Evolutionary conservation across 1,140 invertebrate species (phyloP).

Genomic region (Penaeus vannamei): DNA sequence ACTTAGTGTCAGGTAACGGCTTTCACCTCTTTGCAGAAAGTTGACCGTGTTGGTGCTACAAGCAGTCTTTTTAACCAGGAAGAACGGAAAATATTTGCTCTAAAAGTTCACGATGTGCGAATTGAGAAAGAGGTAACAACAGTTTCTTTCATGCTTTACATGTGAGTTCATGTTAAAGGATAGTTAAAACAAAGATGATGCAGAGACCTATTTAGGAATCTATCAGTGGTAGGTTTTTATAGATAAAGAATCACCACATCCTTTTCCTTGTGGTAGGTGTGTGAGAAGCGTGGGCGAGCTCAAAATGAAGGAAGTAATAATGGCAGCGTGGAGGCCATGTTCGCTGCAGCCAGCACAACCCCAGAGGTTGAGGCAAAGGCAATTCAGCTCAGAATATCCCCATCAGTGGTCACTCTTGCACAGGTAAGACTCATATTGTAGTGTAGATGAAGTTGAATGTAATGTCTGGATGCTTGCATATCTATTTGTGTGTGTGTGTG

Average conservation of each 20-base stretch:
- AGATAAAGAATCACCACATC: background rate
- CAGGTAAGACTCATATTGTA: conserved; percentile 76
- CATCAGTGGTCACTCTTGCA: conserved; percentile 84
- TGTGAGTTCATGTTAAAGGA: too few relatives aligned
- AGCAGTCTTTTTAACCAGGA: conserved; percentile 93
- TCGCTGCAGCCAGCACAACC: conserved; percentile 5
- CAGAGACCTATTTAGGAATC: background rate
- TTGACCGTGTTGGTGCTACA: conserved; percentile 87
- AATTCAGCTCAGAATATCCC: conserved; percentile 78
- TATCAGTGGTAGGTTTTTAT: background rate
- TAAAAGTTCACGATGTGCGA: conserved; percentile 86
- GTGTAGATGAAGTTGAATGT: background rate
- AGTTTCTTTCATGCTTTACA: too few relatives aligned
- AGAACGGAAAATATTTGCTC: conserved; percentile 87
- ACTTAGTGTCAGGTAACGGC: too few relatives aligned
- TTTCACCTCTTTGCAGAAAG: conserved; percentile 77
- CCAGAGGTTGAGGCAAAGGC: conserved; percentile 22
- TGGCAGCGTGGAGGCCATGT: conserved; percentile 25
- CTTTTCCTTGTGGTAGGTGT: conserved; percentile 30
- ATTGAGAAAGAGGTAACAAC: conserved; percentile 83
- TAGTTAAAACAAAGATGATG: too few relatives aligned
- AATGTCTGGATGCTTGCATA: background rate
- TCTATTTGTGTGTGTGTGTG: background rate
- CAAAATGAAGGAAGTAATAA: background rate
- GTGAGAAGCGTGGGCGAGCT: conserved; percentile 31